Conservation (phyloP, 2,797 vertebrate species). For the Oreochromis mossambicus region DNA sequence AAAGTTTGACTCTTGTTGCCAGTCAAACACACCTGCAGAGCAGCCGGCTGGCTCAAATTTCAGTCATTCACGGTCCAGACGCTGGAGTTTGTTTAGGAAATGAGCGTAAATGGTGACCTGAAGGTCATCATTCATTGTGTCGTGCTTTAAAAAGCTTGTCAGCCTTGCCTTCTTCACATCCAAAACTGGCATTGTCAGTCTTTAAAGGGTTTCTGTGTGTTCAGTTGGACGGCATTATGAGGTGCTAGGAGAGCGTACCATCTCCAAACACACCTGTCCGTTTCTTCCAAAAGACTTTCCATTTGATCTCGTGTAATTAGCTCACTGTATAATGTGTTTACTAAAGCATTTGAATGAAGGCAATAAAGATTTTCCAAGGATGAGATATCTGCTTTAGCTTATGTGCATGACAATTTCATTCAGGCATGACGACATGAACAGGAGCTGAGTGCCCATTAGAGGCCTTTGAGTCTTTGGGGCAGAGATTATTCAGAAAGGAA, state of each 20-base stretch:
- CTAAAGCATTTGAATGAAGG: constrained; percentile 29
- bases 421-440: background rate
- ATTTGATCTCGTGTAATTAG: constrained; percentile 44
- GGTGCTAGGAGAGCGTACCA: constrained; percentile 30
- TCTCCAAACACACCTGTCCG: constrained; percentile 75
- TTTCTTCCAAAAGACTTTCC: constrained; percentile 47
- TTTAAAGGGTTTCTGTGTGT: constrained; percentile 60
- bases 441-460: background rate
- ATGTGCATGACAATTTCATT: background rate
- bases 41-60: constrained; percentile 58
- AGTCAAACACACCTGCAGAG: constrained; percentile 76
- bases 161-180: constrained; percentile 41
- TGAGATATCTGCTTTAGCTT: background rate
- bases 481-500: background rate
- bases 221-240: constrained; percentile 56
- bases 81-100: constrained; percentile 77
- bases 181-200: constrained; percentile 60
- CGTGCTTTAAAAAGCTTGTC: constrained; percentile 53
- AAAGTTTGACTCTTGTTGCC: constrained; percentile 36
- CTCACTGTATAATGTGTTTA: constrained; percentile 43
- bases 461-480: background rate
- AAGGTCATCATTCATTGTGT: constrained; percentile 68
- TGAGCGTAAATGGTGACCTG: constrained; percentile 69
- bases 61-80: constrained; percentile 58
- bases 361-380: constrained; percentile 13